phyloP scores from a whole-genome alignment of 2,888 invertebrate species.

The Hemicrepidius hirtus region DNA sequence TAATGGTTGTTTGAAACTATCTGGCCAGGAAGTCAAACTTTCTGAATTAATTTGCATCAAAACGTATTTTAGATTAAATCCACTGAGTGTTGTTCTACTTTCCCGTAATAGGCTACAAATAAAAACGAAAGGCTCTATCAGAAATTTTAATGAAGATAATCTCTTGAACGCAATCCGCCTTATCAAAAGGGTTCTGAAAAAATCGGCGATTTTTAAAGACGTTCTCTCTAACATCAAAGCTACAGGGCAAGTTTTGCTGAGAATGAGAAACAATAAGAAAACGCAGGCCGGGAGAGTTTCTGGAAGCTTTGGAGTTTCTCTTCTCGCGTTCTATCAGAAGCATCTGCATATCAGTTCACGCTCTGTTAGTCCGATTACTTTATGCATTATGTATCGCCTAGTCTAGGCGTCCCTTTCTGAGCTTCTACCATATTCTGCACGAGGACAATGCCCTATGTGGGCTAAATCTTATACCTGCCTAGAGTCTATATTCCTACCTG shows the following conservation, averaged over 20 bases:
- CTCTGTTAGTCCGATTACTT: slow-evolving; percentile 57
- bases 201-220: slow-evolving; percentile 1
- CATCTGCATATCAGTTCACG: slow-evolving; percentile 59
- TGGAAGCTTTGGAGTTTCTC: slow-evolving; percentile 36
- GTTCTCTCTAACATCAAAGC: slow-evolving; percentile 6
- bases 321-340: slow-evolving; percentile 46
- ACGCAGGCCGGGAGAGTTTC: slow-evolving; percentile 3
- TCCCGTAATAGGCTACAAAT: background rate
- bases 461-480: slow-evolving; percentile 1
- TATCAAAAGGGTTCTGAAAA: slow-evolving; percentile 4
- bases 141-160: slow-evolving; percentile 12
- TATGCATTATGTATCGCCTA: slow-evolving; percentile 59
- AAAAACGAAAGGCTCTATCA: slow-evolving; percentile 10
- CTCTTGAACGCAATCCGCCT: background rate
- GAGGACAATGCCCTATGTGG: slow-evolving; percentile 23
- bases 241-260: slow-evolving; percentile 3
- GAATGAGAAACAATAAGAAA: slow-evolving; percentile 27
- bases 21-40: slow-evolving; percentile 52
- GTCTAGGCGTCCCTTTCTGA: slow-evolving; percentile 39
- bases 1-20: slow-evolving; percentile 55
- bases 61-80: slow-evolving; percentile 44
- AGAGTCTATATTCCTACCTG: slow-evolving; percentile 8
- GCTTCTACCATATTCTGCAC: slow-evolving; percentile 29
- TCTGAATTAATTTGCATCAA: slow-evolving; percentile 50
- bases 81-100: slow-evolving; percentile 9